Base-by-base conservation (phyloP, 1,140 invertebrate species). In the Megathymus violae region DNA sequence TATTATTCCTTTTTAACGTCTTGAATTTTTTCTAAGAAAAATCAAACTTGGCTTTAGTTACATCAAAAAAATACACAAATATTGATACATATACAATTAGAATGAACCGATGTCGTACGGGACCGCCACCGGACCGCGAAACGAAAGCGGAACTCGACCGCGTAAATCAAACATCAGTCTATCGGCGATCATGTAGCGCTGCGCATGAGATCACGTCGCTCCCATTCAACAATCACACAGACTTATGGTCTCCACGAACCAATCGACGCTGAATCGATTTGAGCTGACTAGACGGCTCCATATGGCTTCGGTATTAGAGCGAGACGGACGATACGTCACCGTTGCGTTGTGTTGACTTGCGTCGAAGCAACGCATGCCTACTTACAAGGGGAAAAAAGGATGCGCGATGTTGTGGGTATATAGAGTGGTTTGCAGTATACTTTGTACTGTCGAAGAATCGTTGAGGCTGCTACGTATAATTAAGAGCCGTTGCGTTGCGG, bases 31-130 rank as follows among this genome's bases (percentile, higher is more conserved):
- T 84, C 82, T 85, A 88, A 90, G 86, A 80, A 85, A 84, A 90
- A 88, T 86, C 83, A 86, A 88, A 88, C 79, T 88, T 88, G 72
- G 82, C 80, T 87, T 88, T 86, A 88, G 78, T 87, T 87, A 87
- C 85, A 89, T 83, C 78, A 82, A 90, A 88, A 88, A 85, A 88
- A 87, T 86, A 90, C 80, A 90, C 82, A 86, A 85, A 85, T 69
- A 72, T 71, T 76, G 68, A 74, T 72, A 76, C 74, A 85, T 86
- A 86, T 85, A 85, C 82, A 80, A 74, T 77, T 80, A 83, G 2
- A 77, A 74, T 83, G 82, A 84, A 88, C 78, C 80, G 76, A 76
- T 54, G 62, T 69, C n/a, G n/a, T n/a, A 31, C 27, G 27, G 9
- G 27, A 6, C 27, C n/a, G 27, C 3, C 27, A n/a, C 7, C 27